Conservation (phyloP, 2,797 vertebrate genomes). For the Gymnothorax javanicus region DNA sequence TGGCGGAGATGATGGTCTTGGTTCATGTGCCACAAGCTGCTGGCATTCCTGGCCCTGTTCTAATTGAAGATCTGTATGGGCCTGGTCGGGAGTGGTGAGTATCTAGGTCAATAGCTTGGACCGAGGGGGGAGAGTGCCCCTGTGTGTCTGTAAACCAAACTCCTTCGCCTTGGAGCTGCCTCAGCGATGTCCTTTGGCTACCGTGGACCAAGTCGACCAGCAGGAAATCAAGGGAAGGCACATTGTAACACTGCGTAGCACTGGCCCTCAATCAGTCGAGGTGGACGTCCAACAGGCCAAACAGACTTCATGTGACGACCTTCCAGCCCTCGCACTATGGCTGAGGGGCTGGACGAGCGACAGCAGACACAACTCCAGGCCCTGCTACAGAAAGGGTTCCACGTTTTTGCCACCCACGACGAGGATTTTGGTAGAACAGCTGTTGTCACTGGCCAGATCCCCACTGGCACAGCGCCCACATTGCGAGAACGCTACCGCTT, state of each 20-base stretch:
- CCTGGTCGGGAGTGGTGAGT: background rate
- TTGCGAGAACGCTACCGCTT: background rate
- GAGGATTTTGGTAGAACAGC: background rate
- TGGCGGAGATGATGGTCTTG: background rate
- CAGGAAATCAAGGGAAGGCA: background rate
- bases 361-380: background rate
- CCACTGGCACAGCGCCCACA: background rate
- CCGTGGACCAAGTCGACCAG: background rate
- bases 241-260: background rate
- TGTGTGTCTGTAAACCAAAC: background rate
- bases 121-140: background rate
- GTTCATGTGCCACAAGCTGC: background rate
- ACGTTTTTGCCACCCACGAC: slow-evolving; percentile 4
- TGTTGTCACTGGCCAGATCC: background rate
- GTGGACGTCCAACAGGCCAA: background rate
- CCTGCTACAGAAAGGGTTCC: background rate
- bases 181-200: background rate
- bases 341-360: background rate
- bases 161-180: background rate
- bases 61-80: background rate
- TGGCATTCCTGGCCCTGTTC: background rate
- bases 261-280: background rate
- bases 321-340: too few species aligned
- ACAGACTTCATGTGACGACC: background rate
- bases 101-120: background rate